These are phyloP conservation scores for Esperia sulphurella DNA, from an alignment of 2,888 invertebrate genomes.

Conservation along the genomic window DNA sequence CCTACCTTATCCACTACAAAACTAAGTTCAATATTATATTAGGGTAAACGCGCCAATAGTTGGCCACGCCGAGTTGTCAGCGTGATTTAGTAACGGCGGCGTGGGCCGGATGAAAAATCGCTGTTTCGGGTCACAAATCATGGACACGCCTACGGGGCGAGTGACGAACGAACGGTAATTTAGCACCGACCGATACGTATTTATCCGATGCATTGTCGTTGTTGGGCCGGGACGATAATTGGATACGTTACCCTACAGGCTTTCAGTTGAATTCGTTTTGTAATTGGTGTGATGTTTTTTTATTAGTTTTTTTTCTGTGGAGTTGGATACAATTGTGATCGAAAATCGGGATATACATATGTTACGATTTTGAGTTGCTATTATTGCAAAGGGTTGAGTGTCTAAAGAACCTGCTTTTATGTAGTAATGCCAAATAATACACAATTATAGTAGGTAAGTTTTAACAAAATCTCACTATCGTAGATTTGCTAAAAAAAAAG, in stretches of 20 bases:
- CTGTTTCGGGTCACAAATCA: constrained; percentile 36
- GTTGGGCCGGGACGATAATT: constrained; percentile 5
- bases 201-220: constrained; percentile 12
- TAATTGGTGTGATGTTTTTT: neutral
- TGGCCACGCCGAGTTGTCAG: constrained; percentile 30
- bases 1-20: constrained; percentile 10
- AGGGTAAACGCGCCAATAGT: constrained; percentile 24
- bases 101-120: constrained; percentile 40
- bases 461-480: too few species aligned
- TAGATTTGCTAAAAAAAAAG: too few species aligned
- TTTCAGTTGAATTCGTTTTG: too few species aligned
- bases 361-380: too few species aligned
- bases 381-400: too few species aligned
- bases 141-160: constrained; percentile 30
- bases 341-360: neutral
- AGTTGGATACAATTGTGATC: neutral
- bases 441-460: too few species aligned
- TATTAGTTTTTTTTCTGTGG: neutral
- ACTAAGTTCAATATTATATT: constrained; percentile 14
- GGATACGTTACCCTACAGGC: constrained; percentile 4
- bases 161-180: constrained; percentile 31
- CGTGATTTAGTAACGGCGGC: constrained; percentile 37
- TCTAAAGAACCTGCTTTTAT: too few species aligned
- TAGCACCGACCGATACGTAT: constrained; percentile 17
- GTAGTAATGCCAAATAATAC: too few species aligned